phyloP scores from a whole-genome alignment of 2,888 invertebrate genomes.

The Pycnomerus fuliginosus region DNA sequence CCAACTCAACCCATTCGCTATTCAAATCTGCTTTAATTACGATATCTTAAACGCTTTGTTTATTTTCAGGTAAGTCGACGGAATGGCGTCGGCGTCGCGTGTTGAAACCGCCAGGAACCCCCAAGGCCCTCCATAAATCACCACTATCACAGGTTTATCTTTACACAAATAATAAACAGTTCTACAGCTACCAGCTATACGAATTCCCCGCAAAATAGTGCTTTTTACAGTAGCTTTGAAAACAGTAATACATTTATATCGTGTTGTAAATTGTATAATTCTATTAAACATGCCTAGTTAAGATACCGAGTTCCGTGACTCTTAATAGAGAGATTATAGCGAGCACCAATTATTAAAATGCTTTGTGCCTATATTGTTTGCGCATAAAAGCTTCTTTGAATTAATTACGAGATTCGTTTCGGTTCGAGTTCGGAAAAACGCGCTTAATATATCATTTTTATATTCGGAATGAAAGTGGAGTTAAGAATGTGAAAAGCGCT shows the following conservation, averaged over 20 bases:
- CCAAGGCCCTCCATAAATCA: conserved; percentile 42
- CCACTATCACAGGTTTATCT: conserved; percentile 45
- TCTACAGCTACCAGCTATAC: conserved; percentile 43
- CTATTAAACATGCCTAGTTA: conserved; percentile 50
- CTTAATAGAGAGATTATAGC: conserved; percentile 40
- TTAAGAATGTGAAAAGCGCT: conserved; percentile 10
- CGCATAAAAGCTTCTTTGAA: no score
- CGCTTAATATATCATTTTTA: conserved; percentile 19
- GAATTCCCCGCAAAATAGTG: conserved; percentile 38
- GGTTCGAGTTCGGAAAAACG: no score
- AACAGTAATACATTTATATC: conserved; percentile 46
- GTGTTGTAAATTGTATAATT: conserved; percentile 51
- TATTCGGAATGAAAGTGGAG: conserved; percentile 12
- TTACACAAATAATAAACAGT: conserved; percentile 51
- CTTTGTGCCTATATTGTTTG: no score
- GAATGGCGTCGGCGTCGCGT: conserved; percentile 36
- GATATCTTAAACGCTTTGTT: conserved; percentile 26
- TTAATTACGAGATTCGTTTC: no score
- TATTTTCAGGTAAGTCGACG: conserved; percentile 33
- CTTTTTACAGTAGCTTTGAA: conserved; percentile 34
- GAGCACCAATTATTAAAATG: no score
- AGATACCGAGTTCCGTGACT: conserved; percentile 50
- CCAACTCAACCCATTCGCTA: conserved; percentile 13
- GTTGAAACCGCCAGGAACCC: conserved; percentile 26
- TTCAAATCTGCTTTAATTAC: conserved; percentile 17